A percentile compares a stretch with the other conserved stretches of the same genome.
These are phyloP conservation scores for Aphrocallistes beatrix DNA, from an alignment of 37 sponge, comb jelly and placozoan species.

Conservation along the genomic window DNA sequence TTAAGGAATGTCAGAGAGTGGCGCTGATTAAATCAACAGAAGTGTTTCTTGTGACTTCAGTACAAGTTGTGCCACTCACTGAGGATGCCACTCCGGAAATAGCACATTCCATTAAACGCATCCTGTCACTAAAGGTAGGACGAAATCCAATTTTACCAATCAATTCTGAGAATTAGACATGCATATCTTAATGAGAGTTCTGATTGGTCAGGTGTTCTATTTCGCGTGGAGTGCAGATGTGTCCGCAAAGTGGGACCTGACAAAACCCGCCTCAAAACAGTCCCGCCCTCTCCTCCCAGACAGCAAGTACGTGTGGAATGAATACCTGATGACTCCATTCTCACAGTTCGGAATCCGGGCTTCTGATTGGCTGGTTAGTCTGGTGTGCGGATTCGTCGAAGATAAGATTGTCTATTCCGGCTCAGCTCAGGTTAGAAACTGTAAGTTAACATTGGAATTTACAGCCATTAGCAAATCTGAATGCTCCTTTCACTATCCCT, in stretches of 20 bases:
- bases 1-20: slow-evolving; percentile 9
- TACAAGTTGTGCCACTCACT: background rate
- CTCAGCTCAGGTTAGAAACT: slow-evolving; percentile 2
- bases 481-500: too few species aligned
- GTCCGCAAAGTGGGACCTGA: background rate
- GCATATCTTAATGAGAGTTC: background rate
- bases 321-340: background rate
- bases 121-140: background rate
- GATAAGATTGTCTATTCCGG: slow-evolving; percentile 1
- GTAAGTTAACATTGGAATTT: background rate
- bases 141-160: too few species aligned
- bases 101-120: background rate
- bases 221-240: background rate
- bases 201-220: background rate
- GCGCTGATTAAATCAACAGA: background rate
- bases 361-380: background rate
- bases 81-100: background rate
- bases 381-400: background rate
- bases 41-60: background rate
- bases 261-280: background rate
- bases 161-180: too few species aligned
- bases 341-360: background rate
- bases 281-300: background rate
- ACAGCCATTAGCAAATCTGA: background rate
- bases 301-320: background rate